A percentile compares a stretch with the other conserved stretches of the same genome.
These are phyloP conservation scores for Tragelaphus buxtoni DNA, from an alignment of 2,113 vertebrate genomes.

Conservation along the genomic window DNA sequence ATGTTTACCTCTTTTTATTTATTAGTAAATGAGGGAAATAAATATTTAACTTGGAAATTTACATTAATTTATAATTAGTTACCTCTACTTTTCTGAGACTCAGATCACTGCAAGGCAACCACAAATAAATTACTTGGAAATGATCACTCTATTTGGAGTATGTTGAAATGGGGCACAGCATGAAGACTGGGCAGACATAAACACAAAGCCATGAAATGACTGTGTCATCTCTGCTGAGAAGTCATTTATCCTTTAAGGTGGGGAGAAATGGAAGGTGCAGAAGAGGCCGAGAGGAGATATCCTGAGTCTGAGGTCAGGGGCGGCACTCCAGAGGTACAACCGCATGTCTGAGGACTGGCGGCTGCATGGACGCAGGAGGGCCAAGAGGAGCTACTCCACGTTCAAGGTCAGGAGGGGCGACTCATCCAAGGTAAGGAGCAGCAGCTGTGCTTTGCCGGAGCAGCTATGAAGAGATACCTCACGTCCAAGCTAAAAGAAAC, in stretches of 20 bases:
- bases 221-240: neutral
- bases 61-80: neutral
- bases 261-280: neutral
- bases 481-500: too few species aligned
- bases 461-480: too few species aligned
- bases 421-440: too few species aligned
- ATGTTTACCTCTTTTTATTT: neutral
- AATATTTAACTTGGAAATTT: neutral
- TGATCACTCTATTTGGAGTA: neutral
- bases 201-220: neutral
- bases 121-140: neutral
- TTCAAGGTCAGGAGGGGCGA: too few species aligned
- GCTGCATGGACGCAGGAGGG: too few species aligned
- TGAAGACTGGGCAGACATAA: neutral
- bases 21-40: neutral
- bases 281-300: too few species aligned
- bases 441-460: too few species aligned
- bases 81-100: neutral
- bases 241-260: neutral
- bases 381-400: too few species aligned
- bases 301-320: too few species aligned
- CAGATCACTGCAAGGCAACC: neutral
- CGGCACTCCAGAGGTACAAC: too few species aligned
- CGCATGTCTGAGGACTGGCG: accelerated
- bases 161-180: neutral